Evolutionary conservation across 1,140 invertebrate species (phyloP), one percentile per base, ranked within the genome.

Genomic region (Platorchestia sp.): DNA sequence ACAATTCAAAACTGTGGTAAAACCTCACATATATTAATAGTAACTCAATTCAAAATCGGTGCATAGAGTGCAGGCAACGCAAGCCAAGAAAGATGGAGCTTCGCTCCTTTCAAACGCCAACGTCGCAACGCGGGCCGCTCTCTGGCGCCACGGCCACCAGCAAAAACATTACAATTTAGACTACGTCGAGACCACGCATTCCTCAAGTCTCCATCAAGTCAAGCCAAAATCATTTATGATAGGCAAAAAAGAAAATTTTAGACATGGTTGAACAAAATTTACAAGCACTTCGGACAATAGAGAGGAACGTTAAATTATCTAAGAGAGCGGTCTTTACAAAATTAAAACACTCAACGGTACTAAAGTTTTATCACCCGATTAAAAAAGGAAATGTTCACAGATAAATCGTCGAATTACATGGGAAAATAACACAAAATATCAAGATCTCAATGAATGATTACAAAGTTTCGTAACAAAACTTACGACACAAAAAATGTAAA

Each of bases 221-320:
- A 75, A 75, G 59, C 59, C 27, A 75, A 75, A 75, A 75, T 75
- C 59, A 75, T 75, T 75, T 75, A 75, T 75, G 59, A 75, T 75
- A 3, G 59, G 27, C 59, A 75, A 75, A 75, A 75, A 75, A 75
- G 59, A 36, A 36, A 75, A 75, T 75, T 36, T 75, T 36, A 75
- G 59, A 75, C 59, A 75, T 75, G 27, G 10, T 75, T 75, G 59
- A 10, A 75, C 59, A 22, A 36, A 75, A 75, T 75, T 75, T 75
- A 75, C 59, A 75, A 75, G 59, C 59, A 75, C 59, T 19, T 75
- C 59, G 59, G 36, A 75, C 59, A 75, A 27, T 75, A 75, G 1
- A 75, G 36, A 75, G 59, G 59, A 75, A 75, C 59, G 59, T 75
- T 22, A 75, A 75, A 75, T 75, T 10, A 75, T 75, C 59, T 75